Evolutionary conservation across 1,140 invertebrate genomes (phyloP).

Genomic region (Atta colombica): DNA sequence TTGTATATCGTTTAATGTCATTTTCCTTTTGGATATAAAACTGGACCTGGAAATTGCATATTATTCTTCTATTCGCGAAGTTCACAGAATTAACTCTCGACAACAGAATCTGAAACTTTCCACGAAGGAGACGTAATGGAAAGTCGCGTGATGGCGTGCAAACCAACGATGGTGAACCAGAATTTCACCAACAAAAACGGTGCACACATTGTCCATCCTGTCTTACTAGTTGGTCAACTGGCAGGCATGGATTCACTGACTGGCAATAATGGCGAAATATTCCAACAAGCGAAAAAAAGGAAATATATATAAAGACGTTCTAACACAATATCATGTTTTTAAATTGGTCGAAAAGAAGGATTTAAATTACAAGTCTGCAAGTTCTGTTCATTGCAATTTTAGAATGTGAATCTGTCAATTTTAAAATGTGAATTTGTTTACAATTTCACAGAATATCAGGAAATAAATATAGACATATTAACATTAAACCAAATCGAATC

Average conservation of each 20-base stretch:
- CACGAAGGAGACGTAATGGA: slow-evolving; percentile 51
- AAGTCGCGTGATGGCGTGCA: slow-evolving; percentile 49
- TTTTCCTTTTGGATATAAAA: background rate
- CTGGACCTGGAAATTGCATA: background rate
- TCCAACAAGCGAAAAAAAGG: background rate
- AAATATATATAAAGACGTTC: background rate
- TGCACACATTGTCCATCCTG: slow-evolving; percentile 36
- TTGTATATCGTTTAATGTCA: background rate
- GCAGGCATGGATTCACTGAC: slow-evolving; percentile 39
- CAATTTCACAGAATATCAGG: background rate
- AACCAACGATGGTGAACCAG: slow-evolving; percentile 41
- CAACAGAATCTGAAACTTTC: slow-evolving; percentile 41
- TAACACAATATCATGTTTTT: background rate
- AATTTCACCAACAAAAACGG: slow-evolving; percentile 57
- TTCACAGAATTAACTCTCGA: slow-evolving; percentile 34
- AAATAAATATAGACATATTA: background rate
- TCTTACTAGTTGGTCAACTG: slow-evolving; percentile 43
- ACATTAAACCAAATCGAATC: background rate
- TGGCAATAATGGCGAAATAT: slow-evolving; percentile 41
- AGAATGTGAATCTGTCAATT: background rate
- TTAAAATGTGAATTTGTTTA: background rate
- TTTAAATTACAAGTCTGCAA: background rate
- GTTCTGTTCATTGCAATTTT: background rate
- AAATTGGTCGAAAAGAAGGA: background rate
- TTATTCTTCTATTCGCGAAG: background rate